Evolutionary conservation across 2,113 vertebrate genomes (phyloP), one percentile per base, ranked within the genome.

Genomic region (Neolamprologus brichardi): DNA sequence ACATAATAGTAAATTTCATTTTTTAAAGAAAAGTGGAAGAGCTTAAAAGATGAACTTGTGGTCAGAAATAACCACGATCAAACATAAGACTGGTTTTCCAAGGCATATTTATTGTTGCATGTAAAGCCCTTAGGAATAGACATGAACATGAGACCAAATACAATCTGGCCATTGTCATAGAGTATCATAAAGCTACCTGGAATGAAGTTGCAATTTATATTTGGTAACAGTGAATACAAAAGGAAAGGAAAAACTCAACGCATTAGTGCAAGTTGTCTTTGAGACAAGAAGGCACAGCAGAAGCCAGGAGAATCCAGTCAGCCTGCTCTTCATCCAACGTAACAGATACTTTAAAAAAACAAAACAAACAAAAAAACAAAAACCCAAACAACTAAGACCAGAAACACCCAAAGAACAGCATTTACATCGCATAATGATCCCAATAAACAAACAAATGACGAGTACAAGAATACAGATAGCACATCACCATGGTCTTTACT

Each of bases 61-160:
- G 7, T 72, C 37, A 54, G 15, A 79, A 87, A 58, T 23, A 13
- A 14, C 5, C 23, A 37, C 18, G 3, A 91, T 78, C 82, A 92
- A 91, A 92, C 79, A 88, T 51, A 82, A 10, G 3, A 84, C 60
- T 81, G 15, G 41, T 95, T 90, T 90, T 94, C 85, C 90, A 95
- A 93, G 67, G 92, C 78, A 89, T 94, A 87, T 94, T 96, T 93
- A 94, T 93, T 95, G 91, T 93, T 93, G 90, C 87, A 85, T 90
- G 89, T 93, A 95, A 96, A 96, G 96, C 95, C 94, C 94, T 94
- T 93, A 91, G 87, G 95, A 92, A 88, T 95, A 96, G 93, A 96
- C 92, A 96, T 91, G 93, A 96, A 94, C 94, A 93, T 64, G 94
- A 95, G 93, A 95, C 94, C 95, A 94, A 96, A 95, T 95, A 96